Evolutionary conservation across 1,140 invertebrate species (phyloP).

Genomic region (Heliconius nattereri): DNA sequence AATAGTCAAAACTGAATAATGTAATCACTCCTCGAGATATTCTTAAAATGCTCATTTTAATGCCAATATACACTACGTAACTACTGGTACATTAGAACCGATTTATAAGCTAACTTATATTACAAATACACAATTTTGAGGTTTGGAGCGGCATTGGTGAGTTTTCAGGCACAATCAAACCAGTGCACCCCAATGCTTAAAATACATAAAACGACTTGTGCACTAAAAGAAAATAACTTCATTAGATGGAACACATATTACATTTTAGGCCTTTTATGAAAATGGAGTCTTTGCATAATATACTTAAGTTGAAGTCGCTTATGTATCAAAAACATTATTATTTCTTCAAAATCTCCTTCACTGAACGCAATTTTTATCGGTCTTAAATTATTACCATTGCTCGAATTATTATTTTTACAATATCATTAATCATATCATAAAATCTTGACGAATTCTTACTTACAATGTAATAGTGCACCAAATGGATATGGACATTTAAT

Average conservation of each 20-base stretch:
- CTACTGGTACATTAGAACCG: conserved; percentile 64
- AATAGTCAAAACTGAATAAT: conserved; percentile 80
- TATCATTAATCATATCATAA: conserved; percentile 53
- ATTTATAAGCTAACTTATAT: conserved; percentile 70
- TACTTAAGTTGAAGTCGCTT: conserved; percentile 38
- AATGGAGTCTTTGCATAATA: conserved; percentile 4
- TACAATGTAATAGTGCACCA: conserved; percentile 58
- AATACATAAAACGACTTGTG: conserved; percentile 63
- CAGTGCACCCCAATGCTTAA: conserved; percentile 73
- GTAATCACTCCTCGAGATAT: conserved; percentile 77
- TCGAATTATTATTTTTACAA: conserved; percentile 50
- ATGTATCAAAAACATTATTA: conserved; percentile 63
- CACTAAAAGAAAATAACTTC: conserved; percentile 13
- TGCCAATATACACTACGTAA: conserved; percentile 67
- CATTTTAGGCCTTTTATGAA: conserved; percentile 31
- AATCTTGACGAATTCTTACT: conserved; percentile 53
- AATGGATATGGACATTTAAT: conserved; percentile 53
- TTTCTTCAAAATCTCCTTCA: conserved; percentile 58
- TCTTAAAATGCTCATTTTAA: conserved; percentile 61
- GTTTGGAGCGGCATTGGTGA: conserved; percentile 80
- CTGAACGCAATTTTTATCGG: conserved; percentile 60
- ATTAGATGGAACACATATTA: conserved; percentile 3
- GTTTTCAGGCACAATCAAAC: conserved; percentile 79
- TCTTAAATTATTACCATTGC: conserved; percentile 68
- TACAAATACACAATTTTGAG: conserved; percentile 79